A percentile compares a stretch with the other conserved stretches of the same genome.
Conservation (phyloP, 2,888 invertebrate genomes). For the Ornithoptera priamus region DNA sequence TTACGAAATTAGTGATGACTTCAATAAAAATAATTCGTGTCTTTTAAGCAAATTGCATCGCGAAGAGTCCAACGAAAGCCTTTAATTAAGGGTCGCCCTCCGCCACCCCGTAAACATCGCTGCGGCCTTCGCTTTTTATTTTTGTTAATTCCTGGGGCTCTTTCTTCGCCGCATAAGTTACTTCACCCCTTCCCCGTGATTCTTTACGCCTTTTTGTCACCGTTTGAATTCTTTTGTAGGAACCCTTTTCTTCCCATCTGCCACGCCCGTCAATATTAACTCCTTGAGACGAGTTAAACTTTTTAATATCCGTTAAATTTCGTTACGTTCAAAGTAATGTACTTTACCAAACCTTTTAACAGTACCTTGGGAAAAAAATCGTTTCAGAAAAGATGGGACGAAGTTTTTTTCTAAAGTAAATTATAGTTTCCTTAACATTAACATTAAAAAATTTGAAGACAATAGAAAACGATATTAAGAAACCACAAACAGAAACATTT, state of each 20-base stretch:
- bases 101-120: slow-evolving; percentile 72
- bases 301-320: slow-evolving; percentile 81
- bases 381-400: slow-evolving; percentile 1
- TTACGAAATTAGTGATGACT: slow-evolving; percentile 79
- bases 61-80: slow-evolving; percentile 78
- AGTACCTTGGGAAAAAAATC: slow-evolving; percentile 43
- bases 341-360: slow-evolving; percentile 48
- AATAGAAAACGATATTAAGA: slow-evolving; percentile 13
- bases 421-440: not conserved
- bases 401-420: slow-evolving; percentile 9
- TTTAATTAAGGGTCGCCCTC: slow-evolving; percentile 76
- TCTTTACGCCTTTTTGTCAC: slow-evolving; percentile 80
- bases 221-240: slow-evolving; percentile 78
- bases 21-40: slow-evolving; percentile 81
- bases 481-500: slow-evolving; percentile 55
- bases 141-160: slow-evolving; percentile 76
- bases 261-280: slow-evolving; percentile 81
- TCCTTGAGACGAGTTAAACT: slow-evolving; percentile 73
- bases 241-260: slow-evolving; percentile 76
- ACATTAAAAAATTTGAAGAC: not conserved
- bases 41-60: slow-evolving; percentile 80
- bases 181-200: slow-evolving; percentile 72
- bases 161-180: slow-evolving; percentile 80
- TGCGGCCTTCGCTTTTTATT: slow-evolving; percentile 79
- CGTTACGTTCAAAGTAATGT: slow-evolving; percentile 70